Conservation (phyloP, 2,797 vertebrate species). For the Phataginus tricuspis region DNA sequence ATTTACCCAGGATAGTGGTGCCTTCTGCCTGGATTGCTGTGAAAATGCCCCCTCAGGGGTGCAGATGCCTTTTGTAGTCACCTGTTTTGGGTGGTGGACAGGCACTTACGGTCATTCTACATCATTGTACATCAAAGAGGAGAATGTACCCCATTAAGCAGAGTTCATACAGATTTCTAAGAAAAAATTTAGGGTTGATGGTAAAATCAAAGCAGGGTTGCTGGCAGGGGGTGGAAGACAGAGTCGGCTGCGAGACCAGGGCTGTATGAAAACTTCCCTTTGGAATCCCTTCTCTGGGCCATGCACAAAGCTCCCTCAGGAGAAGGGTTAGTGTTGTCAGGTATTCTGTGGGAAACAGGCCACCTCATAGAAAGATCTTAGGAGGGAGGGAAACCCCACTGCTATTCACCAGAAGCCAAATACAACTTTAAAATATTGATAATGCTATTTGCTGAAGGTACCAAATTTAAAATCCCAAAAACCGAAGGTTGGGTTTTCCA, state of each 20-base stretch:
- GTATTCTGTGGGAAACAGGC: background rate
- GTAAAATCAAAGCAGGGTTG: background rate
- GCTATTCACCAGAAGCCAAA: constrained; percentile 3
- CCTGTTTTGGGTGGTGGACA: background rate
- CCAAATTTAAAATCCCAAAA: background rate
- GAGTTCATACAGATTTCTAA: background rate
- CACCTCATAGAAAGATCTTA: background rate
- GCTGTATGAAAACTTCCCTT: background rate
- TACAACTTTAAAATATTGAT: constrained; percentile 47
- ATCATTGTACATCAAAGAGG: background rate
- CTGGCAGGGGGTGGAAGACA: too few relatives aligned
- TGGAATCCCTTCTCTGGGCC: background rate
- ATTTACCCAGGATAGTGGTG: background rate
- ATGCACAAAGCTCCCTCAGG: background rate
- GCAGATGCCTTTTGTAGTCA: background rate
- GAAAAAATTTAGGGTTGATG: background rate
- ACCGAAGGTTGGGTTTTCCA: constrained; percentile 23
- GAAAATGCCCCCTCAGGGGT: background rate
- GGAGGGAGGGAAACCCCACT: background rate
- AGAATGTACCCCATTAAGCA: background rate
- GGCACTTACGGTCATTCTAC: background rate
- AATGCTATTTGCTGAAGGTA: constrained; percentile 49
- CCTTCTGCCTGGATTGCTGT: background rate
- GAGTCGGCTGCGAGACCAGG: background rate
- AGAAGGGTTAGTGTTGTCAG: background rate